These are phyloP conservation scores for Drosophila cardini DNA, from an alignment of 1,140 invertebrate genomes.

Conservation along the genomic window DNA sequence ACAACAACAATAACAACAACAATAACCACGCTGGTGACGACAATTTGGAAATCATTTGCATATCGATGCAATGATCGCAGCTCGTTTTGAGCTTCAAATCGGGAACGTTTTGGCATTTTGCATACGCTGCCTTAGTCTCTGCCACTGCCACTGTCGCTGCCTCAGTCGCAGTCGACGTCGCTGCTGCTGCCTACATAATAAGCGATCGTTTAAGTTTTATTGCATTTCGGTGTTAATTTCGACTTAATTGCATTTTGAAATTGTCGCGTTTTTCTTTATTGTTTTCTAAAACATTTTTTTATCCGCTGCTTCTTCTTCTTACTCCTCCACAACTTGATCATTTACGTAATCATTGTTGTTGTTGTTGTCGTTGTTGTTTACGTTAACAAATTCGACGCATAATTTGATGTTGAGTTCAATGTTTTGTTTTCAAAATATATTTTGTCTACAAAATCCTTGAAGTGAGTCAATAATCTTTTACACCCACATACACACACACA, in stretches of 20 bases:
- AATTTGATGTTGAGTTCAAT: constrained; percentile 68
- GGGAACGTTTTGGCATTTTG: constrained; percentile 74
- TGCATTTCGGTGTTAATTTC: constrained; percentile 30
- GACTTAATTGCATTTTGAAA: constrained; percentile 59
- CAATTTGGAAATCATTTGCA: constrained; percentile 80
- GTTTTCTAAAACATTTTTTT: constrained; percentile 24
- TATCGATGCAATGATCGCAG: constrained; percentile 64
- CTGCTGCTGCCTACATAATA: constrained; percentile 23
- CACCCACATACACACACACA: background rate
- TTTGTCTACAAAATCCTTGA: constrained; percentile 72
- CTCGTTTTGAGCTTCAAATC: constrained; percentile 2
- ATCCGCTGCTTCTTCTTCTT: background rate
- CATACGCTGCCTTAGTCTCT: constrained; percentile 13
- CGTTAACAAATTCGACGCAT: constrained; percentile 61
- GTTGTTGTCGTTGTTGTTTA: constrained; percentile 35
- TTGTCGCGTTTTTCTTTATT: constrained; percentile 25
- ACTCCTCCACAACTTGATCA: background rate
- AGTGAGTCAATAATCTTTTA: constrained; percentile 68
- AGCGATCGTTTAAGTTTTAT: constrained; percentile 32
- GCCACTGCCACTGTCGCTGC: constrained; percentile 10
- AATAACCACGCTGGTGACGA: constrained; percentile 42
- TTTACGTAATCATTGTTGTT: constrained; percentile 21
- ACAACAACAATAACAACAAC: constrained; percentile 30
- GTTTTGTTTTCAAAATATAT: constrained; percentile 75
- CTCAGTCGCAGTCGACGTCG: background rate